These are phyloP conservation scores for Stratiolaelaps scimitus DNA, from an alignment of 1,140 invertebrate genomes.

Conservation along the genomic window DNA sequence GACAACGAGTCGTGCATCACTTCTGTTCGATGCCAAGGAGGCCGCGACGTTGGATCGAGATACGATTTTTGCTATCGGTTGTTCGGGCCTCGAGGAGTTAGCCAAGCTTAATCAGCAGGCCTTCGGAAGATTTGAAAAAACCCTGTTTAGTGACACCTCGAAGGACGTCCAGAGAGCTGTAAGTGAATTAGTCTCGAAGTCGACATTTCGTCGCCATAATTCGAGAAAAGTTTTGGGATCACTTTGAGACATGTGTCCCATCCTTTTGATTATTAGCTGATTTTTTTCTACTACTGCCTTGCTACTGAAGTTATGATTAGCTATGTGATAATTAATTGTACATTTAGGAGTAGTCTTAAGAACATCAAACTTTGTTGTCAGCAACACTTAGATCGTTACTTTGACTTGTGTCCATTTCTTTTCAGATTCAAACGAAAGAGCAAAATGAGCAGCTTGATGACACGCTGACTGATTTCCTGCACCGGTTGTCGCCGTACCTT, in stretches of 20 bases:
- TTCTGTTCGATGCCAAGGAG: slow-evolving; percentile 75
- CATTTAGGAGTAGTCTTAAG: too few species aligned
- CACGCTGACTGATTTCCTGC: slow-evolving; percentile 63
- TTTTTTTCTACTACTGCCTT: too few species aligned
- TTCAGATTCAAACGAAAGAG: slow-evolving; percentile 52
- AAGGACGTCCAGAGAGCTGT: slow-evolving; percentile 60
- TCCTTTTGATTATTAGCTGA: too few species aligned
- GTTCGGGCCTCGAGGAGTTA: slow-evolving; percentile 65
- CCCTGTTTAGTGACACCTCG: slow-evolving; percentile 59
- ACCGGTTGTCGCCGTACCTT: slow-evolving; percentile 71
- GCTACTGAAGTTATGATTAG: too few species aligned
- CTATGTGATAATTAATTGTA: too few species aligned
- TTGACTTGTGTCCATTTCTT: background rate
- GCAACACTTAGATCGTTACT: background rate
- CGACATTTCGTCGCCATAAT: too few species aligned
- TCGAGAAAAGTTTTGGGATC: too few species aligned
- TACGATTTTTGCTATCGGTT: slow-evolving; percentile 68
- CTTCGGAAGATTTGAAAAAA: slow-evolving; percentile 59
- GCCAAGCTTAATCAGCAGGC: slow-evolving; percentile 51
- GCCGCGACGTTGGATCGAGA: slow-evolving; percentile 68
- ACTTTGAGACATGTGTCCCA: too few species aligned
- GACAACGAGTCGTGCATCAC: slow-evolving; percentile 55
- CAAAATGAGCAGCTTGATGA: slow-evolving; percentile 61
- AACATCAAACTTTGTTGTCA: too few species aligned
- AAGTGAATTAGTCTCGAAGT: too few species aligned